Base-by-base conservation (phyloP, 2,797 vertebrate species). In the Threskiornis aethiopicus region DNA sequence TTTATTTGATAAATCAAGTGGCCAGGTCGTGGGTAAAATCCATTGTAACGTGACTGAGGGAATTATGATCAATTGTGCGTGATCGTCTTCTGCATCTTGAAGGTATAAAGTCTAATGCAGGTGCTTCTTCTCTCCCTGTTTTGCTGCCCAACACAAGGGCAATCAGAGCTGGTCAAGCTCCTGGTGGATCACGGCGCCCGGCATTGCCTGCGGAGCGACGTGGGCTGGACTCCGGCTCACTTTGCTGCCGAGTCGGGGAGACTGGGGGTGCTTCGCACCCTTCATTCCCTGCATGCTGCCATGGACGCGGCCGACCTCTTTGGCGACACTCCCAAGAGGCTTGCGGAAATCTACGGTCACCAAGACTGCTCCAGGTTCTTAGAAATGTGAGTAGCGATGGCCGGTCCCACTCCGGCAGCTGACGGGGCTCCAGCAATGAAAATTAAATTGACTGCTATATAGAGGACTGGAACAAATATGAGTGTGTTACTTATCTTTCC, bases 291-390 rank as follows among this genome's bases (percentile, higher is more conserved):
- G 75, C 99, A 98, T 0, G 98, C 98, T 0, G 98, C 99, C 16
- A 89, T 99, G 9, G 99, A 99, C 3, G 97, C 97, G 12, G 89
- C 98, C 1, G 99, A 99, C 94, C 96, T 98, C 94, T 99, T 98
- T 2, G 99, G 99, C 5, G 99, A 99, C 97, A 99, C 98, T 35
- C 99, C 99, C 6, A 95, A 81, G 46, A 98, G 99, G 80, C 97
- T 99, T 2, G 99, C 99, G 0, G 97, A 99, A 85, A 99, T 99
- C 96, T 99, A 99, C 0, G 99, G 99, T 19, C 99, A 99, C 96
- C 96, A 78, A 42, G 98, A 99, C 65, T 99, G 99, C 19, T 97
- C 97, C 77, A 83, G 51, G 29, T 99, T 99, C 97, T 98, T 99
- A 59, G 98, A 99, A 93, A 98, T 11, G 99, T 99, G 98, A 92